phyloP scores from a whole-genome alignment of 2,113 vertebrate species.

The Blennius ocellaris region DNA sequence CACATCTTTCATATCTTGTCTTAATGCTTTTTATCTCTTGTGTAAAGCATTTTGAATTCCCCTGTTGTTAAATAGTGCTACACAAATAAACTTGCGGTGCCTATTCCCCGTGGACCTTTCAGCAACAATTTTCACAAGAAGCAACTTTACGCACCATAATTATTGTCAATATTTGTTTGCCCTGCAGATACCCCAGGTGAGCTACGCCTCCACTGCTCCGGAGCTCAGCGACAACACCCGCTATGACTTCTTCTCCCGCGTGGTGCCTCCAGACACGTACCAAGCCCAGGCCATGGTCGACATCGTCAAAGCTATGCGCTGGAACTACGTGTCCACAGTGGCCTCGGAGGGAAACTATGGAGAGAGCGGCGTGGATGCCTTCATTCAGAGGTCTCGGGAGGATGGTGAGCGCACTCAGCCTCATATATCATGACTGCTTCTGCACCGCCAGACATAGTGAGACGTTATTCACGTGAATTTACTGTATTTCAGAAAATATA shows the following conservation, averaged over 20 bases:
- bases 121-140: background rate
- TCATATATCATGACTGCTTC: slow-evolving; percentile 19
- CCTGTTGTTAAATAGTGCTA: slow-evolving; percentile 8
- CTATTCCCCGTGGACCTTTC: background rate
- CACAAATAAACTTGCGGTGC: background rate
- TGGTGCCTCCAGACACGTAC: slow-evolving; percentile 97
- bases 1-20: background rate
- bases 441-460: background rate
- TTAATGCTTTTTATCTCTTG: slow-evolving; percentile 6
- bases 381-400: slow-evolving; percentile 96
- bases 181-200: slow-evolving; percentile 97
- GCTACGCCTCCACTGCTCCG: slow-evolving; percentile 98
- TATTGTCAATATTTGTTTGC: slow-evolving; percentile 47
- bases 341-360: slow-evolving; percentile 98
- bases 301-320: slow-evolving; percentile 93
- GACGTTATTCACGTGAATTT: background rate
- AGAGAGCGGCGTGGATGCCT: slow-evolving; percentile 96
- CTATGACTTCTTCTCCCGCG: slow-evolving; percentile 98
- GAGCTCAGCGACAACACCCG: slow-evolving; percentile 98
- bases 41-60: slow-evolving; percentile 12
- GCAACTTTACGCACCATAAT: background rate
- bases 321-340: slow-evolving; percentile 96
- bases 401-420: slow-evolving; percentile 86
- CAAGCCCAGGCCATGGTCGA: slow-evolving; percentile 99
- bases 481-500: slow-evolving; percentile 6